Evolutionary conservation across 2,113 vertebrate species (phyloP).

Genomic region (Macrotis lagotis): DNA sequence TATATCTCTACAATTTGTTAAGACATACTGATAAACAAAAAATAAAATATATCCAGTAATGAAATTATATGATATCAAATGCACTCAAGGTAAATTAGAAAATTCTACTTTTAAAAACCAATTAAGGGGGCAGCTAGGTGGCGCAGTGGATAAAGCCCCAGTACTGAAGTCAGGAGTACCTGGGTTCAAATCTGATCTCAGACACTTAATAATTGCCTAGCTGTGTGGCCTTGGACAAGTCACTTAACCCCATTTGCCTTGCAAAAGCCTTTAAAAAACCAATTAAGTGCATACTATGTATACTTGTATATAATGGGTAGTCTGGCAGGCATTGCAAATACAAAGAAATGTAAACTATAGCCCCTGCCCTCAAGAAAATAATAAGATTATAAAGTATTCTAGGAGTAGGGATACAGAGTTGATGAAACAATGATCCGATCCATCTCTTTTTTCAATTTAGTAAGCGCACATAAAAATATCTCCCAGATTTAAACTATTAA

Average conservation of each 20-base stretch:
- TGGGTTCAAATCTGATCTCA: too few species aligned
- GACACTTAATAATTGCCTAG: too few species aligned
- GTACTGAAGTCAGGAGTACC: too few species aligned
- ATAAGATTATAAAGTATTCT: not conserved
- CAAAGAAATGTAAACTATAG: not conserved
- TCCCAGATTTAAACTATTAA: constrained; percentile 35
- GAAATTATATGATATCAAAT: not conserved
- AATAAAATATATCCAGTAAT: not conserved
- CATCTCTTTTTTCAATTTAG: not conserved
- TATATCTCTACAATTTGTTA: not conserved
- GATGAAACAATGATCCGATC: not conserved
- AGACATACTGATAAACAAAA: constrained; percentile 2
- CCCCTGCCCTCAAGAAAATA: not conserved
- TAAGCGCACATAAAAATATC: constrained; percentile 34
- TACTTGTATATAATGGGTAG: not conserved
- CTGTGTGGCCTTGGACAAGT: too few species aligned
- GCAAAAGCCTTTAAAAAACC: not conserved
- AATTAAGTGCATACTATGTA: not conserved
- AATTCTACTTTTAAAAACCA: not conserved
- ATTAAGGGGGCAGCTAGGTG: too few species aligned
- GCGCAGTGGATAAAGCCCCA: too few species aligned
- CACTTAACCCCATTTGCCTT: too few species aligned
- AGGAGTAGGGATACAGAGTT: not conserved
- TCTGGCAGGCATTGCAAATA: not conserved
- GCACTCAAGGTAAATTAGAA: not conserved